Percentiles rank a stretch among this genome's conserved stretches.
These are phyloP conservation scores for Hormiphora californensis DNA, from an alignment of 37 sponge, comb jelly and placozoan species.

Conservation along the genomic window DNA sequence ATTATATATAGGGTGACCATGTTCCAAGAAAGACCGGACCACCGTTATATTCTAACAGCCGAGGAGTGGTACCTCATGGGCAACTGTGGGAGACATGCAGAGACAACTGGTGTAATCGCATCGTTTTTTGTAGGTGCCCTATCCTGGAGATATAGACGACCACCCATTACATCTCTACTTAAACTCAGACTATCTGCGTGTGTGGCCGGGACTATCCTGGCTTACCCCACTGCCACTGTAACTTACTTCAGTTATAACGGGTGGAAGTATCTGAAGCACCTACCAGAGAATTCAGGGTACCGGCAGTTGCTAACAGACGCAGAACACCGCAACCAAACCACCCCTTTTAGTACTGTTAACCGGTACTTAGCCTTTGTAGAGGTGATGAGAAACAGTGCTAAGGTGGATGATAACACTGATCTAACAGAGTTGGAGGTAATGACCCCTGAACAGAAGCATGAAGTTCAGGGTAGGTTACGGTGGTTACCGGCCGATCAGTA, in stretches of 20 bases:
- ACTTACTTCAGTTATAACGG: neutral
- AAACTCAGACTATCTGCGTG: neutral
- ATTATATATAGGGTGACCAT: too few species aligned
- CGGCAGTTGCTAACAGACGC: neutral
- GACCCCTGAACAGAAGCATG: neutral
- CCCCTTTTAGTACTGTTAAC: neutral
- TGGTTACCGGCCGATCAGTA: conserved; percentile 8
- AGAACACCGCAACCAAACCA: neutral
- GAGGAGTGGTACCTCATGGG: neutral
- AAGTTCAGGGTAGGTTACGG: conserved; percentile 3
- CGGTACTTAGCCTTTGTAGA: neutral
- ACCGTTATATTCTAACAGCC: neutral
- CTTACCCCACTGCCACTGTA: neutral
- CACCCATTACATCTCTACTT: neutral
- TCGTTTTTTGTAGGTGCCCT: neutral
- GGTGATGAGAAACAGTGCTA: neutral
- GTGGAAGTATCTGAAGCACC: neutral
- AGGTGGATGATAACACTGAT: neutral
- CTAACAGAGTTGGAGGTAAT: neutral
- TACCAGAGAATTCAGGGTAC: neutral
- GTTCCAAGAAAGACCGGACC: neutral
- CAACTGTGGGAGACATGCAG: conserved; percentile 24
- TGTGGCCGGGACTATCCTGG: neutral
- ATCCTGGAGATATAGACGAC: too few species aligned
- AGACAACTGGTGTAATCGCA: conserved; percentile 9